Evolutionary conservation across 2,888 invertebrate genomes (phyloP).

Genomic region (Microplitis deprimator): DNA sequence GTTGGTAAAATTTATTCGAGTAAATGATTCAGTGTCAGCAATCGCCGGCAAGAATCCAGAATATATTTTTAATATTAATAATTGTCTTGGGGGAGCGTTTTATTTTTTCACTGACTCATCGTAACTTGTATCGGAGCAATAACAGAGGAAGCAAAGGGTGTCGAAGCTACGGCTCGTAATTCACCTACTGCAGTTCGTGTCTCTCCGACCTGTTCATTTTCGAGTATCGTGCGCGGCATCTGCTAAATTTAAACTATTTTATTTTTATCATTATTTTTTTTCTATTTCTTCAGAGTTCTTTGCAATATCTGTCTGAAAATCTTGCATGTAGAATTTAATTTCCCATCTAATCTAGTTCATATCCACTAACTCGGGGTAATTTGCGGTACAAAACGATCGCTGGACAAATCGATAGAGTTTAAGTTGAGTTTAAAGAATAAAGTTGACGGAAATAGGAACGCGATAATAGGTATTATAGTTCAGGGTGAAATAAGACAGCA

Average conservation of each 20-base stretch:
- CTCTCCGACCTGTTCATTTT: slow-evolving; percentile 14
- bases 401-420: too few relatives aligned
- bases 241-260: slow-evolving; percentile 7
- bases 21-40: neutral
- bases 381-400: neutral
- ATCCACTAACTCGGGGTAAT: neutral
- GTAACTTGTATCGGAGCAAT: slow-evolving; percentile 10
- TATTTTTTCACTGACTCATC: slow-evolving; percentile 16
- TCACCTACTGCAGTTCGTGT: slow-evolving; percentile 26
- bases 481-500: slow-evolving; percentile 22
- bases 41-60: too few relatives aligned
- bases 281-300: neutral
- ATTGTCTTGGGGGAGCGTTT: neutral
- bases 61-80: neutral
- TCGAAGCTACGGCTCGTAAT: slow-evolving; percentile 23
- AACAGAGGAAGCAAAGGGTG: slow-evolving; percentile 11
- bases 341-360: neutral
- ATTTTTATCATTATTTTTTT: neutral
- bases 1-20: neutral
- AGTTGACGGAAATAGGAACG: neutral
- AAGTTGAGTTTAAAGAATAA: neutral
- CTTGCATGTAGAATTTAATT: neutral
- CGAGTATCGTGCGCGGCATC: slow-evolving; percentile 17
- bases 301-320: neutral
- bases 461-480: neutral